Evolutionary conservation across 2,888 invertebrate species (phyloP).

Genomic region (Lasioglossum figueresi): DNA sequence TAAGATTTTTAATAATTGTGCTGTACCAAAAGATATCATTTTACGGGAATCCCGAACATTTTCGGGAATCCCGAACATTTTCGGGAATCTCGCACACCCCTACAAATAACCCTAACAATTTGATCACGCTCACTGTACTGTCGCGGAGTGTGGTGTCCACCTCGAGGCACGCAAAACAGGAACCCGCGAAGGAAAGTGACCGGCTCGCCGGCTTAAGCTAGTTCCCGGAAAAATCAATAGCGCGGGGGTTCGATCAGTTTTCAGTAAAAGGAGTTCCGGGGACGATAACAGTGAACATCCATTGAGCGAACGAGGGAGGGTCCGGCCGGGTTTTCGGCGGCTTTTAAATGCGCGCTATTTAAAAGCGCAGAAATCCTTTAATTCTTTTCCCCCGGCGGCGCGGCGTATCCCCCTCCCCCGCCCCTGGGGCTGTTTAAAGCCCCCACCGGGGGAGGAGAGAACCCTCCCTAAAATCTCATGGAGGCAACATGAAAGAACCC

Average conservation of each 20-base stretch:
- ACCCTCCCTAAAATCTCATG: neutral
- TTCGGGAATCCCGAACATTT: too few species aligned
- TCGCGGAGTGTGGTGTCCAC: neutral
- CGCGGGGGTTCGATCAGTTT: constrained; percentile 42
- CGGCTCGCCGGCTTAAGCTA: neutral
- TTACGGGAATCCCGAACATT: too few species aligned
- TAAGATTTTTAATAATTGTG: too few species aligned
- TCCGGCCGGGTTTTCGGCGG: constrained; percentile 26
- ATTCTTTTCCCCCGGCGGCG: constrained; percentile 34
- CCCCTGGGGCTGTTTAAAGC: constrained; percentile 25
- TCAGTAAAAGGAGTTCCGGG: neutral
- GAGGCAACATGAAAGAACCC: constrained; percentile 50
- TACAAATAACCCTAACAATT: too few species aligned
- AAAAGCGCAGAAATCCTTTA: constrained; percentile 57
- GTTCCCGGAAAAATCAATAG: constrained; percentile 17
- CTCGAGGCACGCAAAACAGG: neutral
- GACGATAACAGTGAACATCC: constrained; percentile 53
- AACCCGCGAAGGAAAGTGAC: neutral
- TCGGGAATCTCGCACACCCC: too few species aligned
- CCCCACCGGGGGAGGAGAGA: neutral
- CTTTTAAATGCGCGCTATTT: constrained; percentile 49
- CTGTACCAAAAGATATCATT: too few species aligned
- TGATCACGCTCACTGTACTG: neutral
- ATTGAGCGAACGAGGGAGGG: constrained; percentile 4
- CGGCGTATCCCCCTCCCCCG: neutral